Percentiles rank a stretch among this genome's conserved stretches.
These are phyloP conservation scores for Garra rufa DNA, from an alignment of 2,113 vertebrate genomes.

Conservation along the genomic window DNA sequence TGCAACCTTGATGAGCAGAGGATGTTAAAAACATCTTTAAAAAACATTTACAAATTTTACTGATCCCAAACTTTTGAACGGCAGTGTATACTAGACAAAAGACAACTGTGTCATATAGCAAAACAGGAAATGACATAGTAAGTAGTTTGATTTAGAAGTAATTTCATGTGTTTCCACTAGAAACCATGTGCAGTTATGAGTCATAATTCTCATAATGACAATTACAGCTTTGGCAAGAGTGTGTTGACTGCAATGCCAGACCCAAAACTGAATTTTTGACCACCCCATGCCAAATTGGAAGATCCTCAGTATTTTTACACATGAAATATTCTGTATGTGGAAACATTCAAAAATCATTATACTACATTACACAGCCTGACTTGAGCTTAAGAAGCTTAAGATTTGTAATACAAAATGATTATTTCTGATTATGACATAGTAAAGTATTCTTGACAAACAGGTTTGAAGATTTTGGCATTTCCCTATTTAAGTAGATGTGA, in stretches of 20 bases:
- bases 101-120: neutral
- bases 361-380: neutral
- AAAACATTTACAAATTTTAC: too few relatives aligned
- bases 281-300: too few relatives aligned
- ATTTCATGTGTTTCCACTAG: neutral
- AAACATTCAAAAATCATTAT: neutral
- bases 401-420: neutral
- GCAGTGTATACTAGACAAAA: too few relatives aligned
- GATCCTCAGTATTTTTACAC: neutral
- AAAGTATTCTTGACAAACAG: neutral
- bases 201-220: neutral
- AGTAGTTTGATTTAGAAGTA: neutral
- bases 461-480: neutral
- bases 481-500: neutral
- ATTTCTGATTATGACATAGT: neutral
- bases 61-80: too few relatives aligned
- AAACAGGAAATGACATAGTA: neutral
- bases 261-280: neutral
- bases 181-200: neutral
- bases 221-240: neutral
- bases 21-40: too few relatives aligned
- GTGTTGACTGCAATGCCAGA: neutral
- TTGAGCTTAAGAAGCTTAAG: neutral
- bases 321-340: neutral
- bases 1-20: too few relatives aligned